Conservation (phyloP, 2,797 vertebrate genomes). For the Argya squamiceps region DNA sequence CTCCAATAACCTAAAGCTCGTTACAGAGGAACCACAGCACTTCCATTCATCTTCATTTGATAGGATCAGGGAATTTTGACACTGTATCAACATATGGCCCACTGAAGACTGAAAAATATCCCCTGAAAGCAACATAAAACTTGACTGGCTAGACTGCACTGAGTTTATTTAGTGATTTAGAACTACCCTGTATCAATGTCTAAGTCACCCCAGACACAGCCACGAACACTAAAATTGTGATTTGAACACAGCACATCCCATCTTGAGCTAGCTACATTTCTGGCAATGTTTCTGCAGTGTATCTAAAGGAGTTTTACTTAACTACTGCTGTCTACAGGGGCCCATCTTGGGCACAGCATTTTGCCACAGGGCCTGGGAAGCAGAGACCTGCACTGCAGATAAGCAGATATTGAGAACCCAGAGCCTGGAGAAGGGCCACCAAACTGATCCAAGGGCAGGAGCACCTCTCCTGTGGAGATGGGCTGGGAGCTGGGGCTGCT, state of each 20-base stretch:
- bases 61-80: neutral
- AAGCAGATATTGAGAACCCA: neutral
- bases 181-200: neutral
- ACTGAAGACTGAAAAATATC: neutral
- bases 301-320: neutral
- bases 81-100: neutral
- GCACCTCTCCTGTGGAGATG: neutral
- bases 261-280: neutral
- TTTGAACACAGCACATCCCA: neutral
- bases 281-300: neutral
- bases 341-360: neutral
- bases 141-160: neutral
- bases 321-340: fast-evolving
- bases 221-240: neutral
- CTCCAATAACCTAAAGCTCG: neutral
- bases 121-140: neutral
- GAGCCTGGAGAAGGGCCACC: fast-evolving
- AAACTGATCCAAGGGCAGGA: neutral
- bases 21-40: neutral
- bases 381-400: neutral
- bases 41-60: neutral
- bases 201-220: neutral
- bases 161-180: neutral
- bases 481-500: neutral
- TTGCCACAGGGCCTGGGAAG: fast-evolving